Percentiles rank a stretch among this genome's conserved stretches.
Conservation (phyloP, 2,888 invertebrate genomes). For the Stenodera caucasica region DNA sequence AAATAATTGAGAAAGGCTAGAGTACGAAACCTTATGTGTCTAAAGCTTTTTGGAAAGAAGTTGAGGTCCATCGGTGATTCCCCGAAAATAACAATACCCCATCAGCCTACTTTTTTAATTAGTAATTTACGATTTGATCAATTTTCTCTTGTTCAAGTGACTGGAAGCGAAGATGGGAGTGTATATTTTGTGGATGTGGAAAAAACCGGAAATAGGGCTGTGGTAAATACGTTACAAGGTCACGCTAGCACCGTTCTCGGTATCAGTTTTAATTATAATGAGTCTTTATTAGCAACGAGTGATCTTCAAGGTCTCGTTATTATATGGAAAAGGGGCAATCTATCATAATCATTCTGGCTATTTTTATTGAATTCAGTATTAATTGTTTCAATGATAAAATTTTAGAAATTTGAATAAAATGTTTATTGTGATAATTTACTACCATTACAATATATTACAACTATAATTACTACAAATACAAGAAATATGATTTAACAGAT, state of each 20-base stretch:
- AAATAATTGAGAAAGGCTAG: too few species aligned
- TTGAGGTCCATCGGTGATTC: too few species aligned
- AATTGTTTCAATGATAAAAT: neutral
- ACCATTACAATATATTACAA: slow-evolving; percentile 34
- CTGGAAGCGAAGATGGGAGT: slow-evolving; percentile 77
- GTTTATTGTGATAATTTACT: slow-evolving; percentile 35
- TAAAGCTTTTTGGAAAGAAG: too few species aligned
- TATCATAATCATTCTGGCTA: slow-evolving; percentile 2
- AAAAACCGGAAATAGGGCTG: slow-evolving; percentile 59
- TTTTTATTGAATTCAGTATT: too few species aligned
- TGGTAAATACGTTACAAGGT: slow-evolving; percentile 66
- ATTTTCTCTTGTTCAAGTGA: slow-evolving; percentile 57
- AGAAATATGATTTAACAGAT: slow-evolving; percentile 45
- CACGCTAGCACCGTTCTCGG: slow-evolving; percentile 83
- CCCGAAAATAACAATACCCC: too few species aligned
- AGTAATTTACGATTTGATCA: too few species aligned
- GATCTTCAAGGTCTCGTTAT: slow-evolving; percentile 80
- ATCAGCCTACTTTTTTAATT: too few species aligned
- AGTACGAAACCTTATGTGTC: too few species aligned
- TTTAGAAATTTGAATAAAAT: slow-evolving; percentile 30
- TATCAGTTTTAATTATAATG: slow-evolving; percentile 85
- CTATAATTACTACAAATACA: slow-evolving; percentile 41
- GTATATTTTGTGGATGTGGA: slow-evolving; percentile 79
- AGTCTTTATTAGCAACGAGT: slow-evolving; percentile 81
- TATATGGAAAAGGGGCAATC: slow-evolving; percentile 65